Percentiles rank a stretch among this genome's conserved stretches.
Conservation (phyloP, 2,888 invertebrate species). For the Cephus spinipes region DNA sequence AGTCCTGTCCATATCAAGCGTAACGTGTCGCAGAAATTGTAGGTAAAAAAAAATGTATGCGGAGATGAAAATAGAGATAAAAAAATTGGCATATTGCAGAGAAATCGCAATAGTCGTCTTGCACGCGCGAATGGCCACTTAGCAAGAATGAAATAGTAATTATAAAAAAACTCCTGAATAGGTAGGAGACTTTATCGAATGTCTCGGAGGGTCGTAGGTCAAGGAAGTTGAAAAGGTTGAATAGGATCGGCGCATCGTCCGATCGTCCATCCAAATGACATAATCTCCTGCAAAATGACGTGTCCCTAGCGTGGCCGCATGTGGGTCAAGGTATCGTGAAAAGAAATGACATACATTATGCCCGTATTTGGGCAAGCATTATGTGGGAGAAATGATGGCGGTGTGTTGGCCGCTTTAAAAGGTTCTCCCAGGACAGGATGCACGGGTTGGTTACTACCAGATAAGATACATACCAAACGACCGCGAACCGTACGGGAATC, state of each 20-base stretch:
- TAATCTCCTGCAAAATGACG: slow-evolving; percentile 41
- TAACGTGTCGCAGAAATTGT: slow-evolving; percentile 5
- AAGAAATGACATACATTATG: slow-evolving; percentile 64
- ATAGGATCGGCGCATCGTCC: slow-evolving; percentile 20
- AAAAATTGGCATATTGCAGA: background rate
- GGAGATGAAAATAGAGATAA: background rate
- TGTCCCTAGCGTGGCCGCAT: slow-evolving; percentile 47
- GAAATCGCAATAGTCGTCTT: background rate
- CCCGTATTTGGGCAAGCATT: slow-evolving; percentile 56
- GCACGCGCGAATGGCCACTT: background rate
- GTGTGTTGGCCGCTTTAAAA: slow-evolving; percentile 42
- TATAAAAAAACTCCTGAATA: background rate
- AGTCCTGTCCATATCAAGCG: background rate
- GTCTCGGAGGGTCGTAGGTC: background rate
- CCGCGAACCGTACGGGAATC: background rate
- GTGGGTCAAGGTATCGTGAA: slow-evolving; percentile 61
- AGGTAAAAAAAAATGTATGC: background rate
- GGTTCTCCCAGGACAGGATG: slow-evolving; percentile 19
- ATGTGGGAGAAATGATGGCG: slow-evolving; percentile 43
- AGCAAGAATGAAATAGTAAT: background rate
- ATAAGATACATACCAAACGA: background rate
- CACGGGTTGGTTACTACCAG: background rate
- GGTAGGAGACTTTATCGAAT: background rate
- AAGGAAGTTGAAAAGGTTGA: slow-evolving; percentile 12
- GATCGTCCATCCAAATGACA: slow-evolving; percentile 29